Evolutionary conservation across 2,797 vertebrate species (phyloP), one percentile per base, ranked within the genome.

Genomic region (Telmatherina bonti): DNA sequence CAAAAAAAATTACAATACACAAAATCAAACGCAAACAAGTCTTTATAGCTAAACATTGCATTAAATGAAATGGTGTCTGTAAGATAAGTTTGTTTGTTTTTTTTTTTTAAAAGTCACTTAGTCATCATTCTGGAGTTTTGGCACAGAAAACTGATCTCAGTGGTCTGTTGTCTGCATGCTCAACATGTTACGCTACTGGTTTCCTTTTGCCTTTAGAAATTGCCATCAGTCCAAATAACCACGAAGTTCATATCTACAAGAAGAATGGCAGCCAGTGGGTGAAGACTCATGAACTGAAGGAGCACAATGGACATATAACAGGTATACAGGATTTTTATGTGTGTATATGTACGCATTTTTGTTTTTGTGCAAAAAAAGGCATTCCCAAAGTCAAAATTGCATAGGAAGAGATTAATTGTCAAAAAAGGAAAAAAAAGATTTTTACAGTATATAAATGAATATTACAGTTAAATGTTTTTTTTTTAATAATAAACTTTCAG

Each of bases 221-320:
- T 72, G 98, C 98, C 77, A 97, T 99, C 87, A 99, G 98, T 92
- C 98, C 98, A 18, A 99, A 99, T 78, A 99, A 99, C 82, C 98
- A 99, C 16, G 98, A 99, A 94, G 98, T 99, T 67, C 98, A 99
- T 89, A 99, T 99, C 93, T 98, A 99, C 91, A 99, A 98, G 94
- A 99, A 98, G 92, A 98, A 94, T 1, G 96, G 97, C 45, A 97
- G 95, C 92, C 97, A 99, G 88, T 99, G 98, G 98, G 90, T 96
- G 29, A 99, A 99, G 91, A 96, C 94, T 67, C 97, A 99, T 0
- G 98, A 99, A 84, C 92, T 99, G 78, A 99, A 99, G 92, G 98
- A 99, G 33, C 98, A 99, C 91, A 99, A 99, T 68, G 98, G 98
- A 55, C 98, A 97, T 87, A 99, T 99, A 78, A 99, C 98, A 95